A percentile compares a stretch with the other conserved stretches of the same genome.
These are phyloP conservation scores for Cordilura impudica DNA, from an alignment of 2,888 invertebrate genomes.

Conservation along the genomic window DNA sequence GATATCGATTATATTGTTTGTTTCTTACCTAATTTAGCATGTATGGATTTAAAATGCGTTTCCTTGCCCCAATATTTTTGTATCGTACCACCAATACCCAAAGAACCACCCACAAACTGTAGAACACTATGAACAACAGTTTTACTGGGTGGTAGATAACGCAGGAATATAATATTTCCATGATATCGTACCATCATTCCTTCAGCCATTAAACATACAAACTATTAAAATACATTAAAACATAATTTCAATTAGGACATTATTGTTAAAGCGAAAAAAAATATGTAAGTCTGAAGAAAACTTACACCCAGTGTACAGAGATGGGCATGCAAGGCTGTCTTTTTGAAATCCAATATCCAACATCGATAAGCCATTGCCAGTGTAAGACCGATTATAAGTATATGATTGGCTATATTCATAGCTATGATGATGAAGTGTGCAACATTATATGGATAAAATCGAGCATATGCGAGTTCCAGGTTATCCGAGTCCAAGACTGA, in stretches of 20 bases:
- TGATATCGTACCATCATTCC: conserved; percentile 72
- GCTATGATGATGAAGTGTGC: conserved; percentile 25
- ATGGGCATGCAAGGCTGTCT: conserved; percentile 75
- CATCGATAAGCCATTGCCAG: conserved; percentile 68
- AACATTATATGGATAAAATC: conserved; percentile 12
- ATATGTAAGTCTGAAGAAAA: conserved; percentile 29
- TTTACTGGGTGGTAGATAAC: conserved; percentile 63
- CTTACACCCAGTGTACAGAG: conserved; percentile 75
- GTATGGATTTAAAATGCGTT: conserved; percentile 71
- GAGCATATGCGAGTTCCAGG: background rate
- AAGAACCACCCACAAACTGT: conserved; percentile 68
- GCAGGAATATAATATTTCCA: conserved; percentile 58
- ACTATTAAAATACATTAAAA: conserved; percentile 65
- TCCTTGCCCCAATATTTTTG: conserved; percentile 70
- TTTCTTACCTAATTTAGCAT: conserved; percentile 71
- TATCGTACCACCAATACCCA: conserved; percentile 72
- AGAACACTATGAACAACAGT: conserved; percentile 69
- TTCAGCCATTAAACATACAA: conserved; percentile 72
- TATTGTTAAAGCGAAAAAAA: background rate
- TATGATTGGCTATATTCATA: conserved; percentile 64
- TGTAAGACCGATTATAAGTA: conserved; percentile 65
- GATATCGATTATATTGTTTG: too few relatives aligned
- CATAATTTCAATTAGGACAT: background rate
- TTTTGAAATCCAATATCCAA: conserved; percentile 70
- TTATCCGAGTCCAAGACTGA: background rate